A percentile compares a stretch with the other conserved stretches of the same genome.
Evolutionary conservation across 2,113 vertebrate genomes (phyloP).

Genomic region (Tupaia chinensis): DNA sequence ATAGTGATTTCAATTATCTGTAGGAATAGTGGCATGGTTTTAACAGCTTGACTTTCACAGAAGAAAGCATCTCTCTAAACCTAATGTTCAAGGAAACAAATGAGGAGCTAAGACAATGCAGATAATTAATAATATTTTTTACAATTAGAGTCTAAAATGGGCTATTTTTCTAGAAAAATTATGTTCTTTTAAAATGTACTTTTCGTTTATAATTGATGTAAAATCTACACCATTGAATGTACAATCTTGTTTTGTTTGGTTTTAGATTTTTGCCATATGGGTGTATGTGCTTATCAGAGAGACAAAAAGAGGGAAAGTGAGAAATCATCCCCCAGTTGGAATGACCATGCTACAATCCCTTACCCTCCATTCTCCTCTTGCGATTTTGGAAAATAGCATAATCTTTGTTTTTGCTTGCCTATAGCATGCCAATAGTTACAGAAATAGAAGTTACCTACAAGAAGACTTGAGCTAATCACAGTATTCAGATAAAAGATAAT

Average conservation of each 20-base stretch:
- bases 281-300: too few species aligned
- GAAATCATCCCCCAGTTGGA: too few species aligned
- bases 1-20: constrained; percentile 40
- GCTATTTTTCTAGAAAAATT: not conserved
- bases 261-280: too few species aligned
- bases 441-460: not conserved
- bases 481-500: not conserved
- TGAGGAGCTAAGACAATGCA: not conserved
- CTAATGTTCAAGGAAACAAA: not conserved
- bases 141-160: not conserved
- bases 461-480: not conserved
- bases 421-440: not conserved
- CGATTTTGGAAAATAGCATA: not conserved
- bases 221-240: not conserved
- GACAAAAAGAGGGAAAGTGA: too few species aligned
- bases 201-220: not conserved
- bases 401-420: not conserved
- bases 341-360: too few species aligned
- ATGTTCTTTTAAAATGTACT: not conserved
- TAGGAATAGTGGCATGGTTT: constrained; percentile 37
- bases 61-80: constrained; percentile 39
- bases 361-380: too few species aligned
- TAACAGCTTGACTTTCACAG: not conserved
- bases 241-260: too few species aligned
- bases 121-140: not conserved